Evolutionary conservation across 2,113 vertebrate genomes (phyloP).

Genomic region (Dendropsophus ebraccatus): DNA sequence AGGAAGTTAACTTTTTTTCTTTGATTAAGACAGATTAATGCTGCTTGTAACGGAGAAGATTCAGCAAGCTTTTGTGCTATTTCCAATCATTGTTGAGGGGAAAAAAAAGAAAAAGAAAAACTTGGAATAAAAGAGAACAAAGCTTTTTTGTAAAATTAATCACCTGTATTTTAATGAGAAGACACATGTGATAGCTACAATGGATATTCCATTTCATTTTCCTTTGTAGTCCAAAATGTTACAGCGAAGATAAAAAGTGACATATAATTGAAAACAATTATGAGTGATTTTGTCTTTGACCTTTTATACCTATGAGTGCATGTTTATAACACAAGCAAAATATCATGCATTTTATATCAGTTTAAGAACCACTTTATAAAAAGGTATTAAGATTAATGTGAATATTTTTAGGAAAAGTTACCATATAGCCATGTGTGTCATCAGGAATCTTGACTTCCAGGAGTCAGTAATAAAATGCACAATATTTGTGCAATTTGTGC

Average conservation of each 20-base stretch:
- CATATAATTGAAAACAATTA: constrained; percentile 77
- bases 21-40: constrained; percentile 75
- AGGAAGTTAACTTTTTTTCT: constrained; percentile 18
- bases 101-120: constrained; percentile 61
- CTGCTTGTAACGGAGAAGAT: constrained; percentile 77
- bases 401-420: neutral
- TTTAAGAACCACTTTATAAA: constrained; percentile 61
- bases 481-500: too few relatives aligned
- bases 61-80: constrained; percentile 76
- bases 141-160: constrained; percentile 64
- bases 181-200: constrained; percentile 61
- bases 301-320: constrained; percentile 74
- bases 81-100: constrained; percentile 68
- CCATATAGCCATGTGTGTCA: neutral
- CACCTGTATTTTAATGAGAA: constrained; percentile 66
- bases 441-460: neutral
- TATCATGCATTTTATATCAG: constrained; percentile 72
- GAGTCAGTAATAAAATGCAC: neutral
- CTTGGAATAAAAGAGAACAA: constrained; percentile 74
- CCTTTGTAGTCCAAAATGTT: constrained; percentile 71
- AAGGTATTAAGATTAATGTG: constrained; percentile 27
- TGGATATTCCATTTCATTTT: constrained; percentile 69
- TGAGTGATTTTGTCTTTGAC: constrained; percentile 78
- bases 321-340: constrained; percentile 71
- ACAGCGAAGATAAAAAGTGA: constrained; percentile 72